These are phyloP conservation scores for Phymorhynchus buccinoides DNA, from an alignment of 1,140 invertebrate genomes.

Conservation along the genomic window DNA sequence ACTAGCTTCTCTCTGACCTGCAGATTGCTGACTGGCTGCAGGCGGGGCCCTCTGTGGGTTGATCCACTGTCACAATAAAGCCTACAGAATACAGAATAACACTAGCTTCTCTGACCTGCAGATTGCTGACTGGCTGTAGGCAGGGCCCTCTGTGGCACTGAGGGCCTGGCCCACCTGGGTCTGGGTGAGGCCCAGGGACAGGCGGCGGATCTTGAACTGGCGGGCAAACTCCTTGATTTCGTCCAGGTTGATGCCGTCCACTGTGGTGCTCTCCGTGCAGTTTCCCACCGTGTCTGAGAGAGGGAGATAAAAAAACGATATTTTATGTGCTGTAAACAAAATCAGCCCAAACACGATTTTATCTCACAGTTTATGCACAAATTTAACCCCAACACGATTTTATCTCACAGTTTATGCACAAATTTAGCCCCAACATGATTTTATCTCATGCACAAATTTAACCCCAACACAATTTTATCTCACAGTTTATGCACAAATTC, in stretches of 20 bases:
- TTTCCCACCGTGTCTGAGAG: conserved; percentile 85
- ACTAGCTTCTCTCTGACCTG: conserved; percentile 80
- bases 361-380: too few relatives aligned
- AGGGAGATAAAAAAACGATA: background rate
- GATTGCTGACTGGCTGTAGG: conserved; percentile 98
- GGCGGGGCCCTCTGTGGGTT: conserved; percentile 95
- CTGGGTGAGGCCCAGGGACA: conserved; percentile 95
- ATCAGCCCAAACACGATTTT: too few relatives aligned
- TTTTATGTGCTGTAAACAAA: too few relatives aligned
- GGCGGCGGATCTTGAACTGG: conserved; percentile 93
- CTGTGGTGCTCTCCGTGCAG: conserved; percentile 89
- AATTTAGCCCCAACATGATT: too few relatives aligned
- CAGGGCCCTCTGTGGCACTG: conserved; percentile 95
- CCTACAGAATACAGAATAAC: too few relatives aligned
- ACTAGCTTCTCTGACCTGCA: conserved; percentile 85
- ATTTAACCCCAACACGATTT: too few relatives aligned
- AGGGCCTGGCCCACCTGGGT: conserved; percentile 91
- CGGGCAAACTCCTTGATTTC: conserved; percentile 99
- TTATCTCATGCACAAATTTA: too few relatives aligned
- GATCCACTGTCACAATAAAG: too few relatives aligned
- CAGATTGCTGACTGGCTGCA: conserved; percentile 99
- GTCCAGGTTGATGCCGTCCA: conserved; percentile 96
- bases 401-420: too few relatives aligned
- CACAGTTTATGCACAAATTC: too few relatives aligned
- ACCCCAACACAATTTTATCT: too few relatives aligned